Conservation (phyloP, 2,888 invertebrate genomes). For the Eilema depressum region DNA sequence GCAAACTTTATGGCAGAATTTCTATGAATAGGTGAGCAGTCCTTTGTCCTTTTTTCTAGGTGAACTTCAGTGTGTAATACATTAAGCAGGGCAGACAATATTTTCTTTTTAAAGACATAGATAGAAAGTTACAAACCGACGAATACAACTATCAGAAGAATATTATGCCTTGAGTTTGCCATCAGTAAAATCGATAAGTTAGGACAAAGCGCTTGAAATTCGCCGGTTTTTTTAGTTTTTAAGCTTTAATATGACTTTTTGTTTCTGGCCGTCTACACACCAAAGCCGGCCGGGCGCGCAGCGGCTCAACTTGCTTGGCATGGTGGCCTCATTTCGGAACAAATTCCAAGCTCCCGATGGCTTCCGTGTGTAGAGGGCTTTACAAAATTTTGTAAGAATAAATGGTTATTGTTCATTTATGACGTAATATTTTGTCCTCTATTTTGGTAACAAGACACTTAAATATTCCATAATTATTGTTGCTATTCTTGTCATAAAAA, state of each 20-base stretch:
- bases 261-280: neutral
- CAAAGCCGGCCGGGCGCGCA: neutral
- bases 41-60: too few species aligned
- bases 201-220: neutral
- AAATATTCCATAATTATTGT: neutral
- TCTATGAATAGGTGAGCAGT: neutral
- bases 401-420: too few species aligned
- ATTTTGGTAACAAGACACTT: neutral
- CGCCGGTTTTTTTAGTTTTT: neutral
- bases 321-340: neutral
- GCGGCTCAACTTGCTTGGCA: neutral
- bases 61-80: too few species aligned
- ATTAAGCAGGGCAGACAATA: too few species aligned
- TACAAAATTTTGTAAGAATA: neutral
- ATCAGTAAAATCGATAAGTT: too few species aligned
- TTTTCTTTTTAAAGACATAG: too few species aligned
- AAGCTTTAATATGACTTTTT: too few species aligned
- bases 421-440: neutral
- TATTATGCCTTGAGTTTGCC: too few species aligned
- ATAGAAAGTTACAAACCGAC: too few species aligned
- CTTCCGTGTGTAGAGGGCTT: neutral
- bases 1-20: too few species aligned
- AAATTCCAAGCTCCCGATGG: neutral
- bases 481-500: neutral
- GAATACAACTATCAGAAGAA: too few species aligned